Conservation (phyloP, 2,113 vertebrate species). For the Varanus salvator region DNA sequence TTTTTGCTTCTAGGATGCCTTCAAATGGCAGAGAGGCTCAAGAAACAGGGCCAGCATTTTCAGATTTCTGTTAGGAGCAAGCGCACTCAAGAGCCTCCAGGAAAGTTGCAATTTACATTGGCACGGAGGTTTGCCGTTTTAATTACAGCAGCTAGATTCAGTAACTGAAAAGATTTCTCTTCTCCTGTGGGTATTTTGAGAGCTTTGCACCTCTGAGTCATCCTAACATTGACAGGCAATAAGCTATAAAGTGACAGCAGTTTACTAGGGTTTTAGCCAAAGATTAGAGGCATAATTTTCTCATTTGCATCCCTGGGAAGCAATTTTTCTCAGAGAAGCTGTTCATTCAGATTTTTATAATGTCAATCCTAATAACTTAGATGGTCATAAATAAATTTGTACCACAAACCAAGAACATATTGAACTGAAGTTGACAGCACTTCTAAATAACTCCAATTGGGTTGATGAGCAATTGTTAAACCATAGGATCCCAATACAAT, state of each 20-base stretch:
- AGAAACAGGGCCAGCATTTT: no score
- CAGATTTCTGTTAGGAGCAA: background rate
- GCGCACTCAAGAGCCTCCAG: background rate
- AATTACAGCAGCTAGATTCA: background rate
- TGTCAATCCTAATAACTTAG: background rate
- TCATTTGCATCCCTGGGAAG: slow-evolving; percentile 5
- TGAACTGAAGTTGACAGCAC: background rate
- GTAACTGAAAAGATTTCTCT: background rate
- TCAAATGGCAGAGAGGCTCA: background rate
- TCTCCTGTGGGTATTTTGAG: background rate
- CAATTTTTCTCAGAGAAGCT: background rate
- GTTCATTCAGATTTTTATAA: background rate
- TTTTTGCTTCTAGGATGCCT: no score
- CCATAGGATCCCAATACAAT: background rate
- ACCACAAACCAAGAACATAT: background rate
- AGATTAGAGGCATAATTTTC: slow-evolving; percentile 2
- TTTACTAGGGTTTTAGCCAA: background rate
- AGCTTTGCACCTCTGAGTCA: slow-evolving; percentile 5
- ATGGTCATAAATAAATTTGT: background rate
- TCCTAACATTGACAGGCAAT: slow-evolving; percentile 10
- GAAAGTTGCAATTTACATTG: background rate
- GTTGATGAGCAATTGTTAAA: background rate
- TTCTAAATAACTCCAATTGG: background rate
- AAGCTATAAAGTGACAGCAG: background rate
- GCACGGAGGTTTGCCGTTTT: background rate